These are phyloP conservation scores for Thamnophis sirtalis DNA, from an alignment of 2,113 vertebrate species.

Conservation along the genomic window DNA sequence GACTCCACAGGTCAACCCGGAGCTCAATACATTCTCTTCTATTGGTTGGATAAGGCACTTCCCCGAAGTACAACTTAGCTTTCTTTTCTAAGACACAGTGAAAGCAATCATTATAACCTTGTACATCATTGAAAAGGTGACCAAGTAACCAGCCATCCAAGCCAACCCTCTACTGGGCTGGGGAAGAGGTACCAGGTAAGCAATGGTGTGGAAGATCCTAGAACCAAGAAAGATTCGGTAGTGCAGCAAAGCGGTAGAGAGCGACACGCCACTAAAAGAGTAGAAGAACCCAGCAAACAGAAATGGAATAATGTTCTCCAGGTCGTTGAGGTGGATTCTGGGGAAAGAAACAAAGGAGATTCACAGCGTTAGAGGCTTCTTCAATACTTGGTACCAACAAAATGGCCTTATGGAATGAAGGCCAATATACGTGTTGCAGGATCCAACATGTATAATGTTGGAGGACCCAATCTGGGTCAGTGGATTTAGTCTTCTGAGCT, in stretches of 20 bases:
- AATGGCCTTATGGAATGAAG: not conserved
- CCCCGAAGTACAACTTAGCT: not conserved
- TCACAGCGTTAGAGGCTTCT: not conserved
- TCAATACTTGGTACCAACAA: not conserved
- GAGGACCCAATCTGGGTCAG: no score
- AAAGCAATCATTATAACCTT: conserved; percentile 55
- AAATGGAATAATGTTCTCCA: conserved; percentile 90
- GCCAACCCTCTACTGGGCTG: conserved; percentile 80
- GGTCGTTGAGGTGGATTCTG: conserved; percentile 90
- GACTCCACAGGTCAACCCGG: not conserved
- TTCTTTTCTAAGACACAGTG: conserved; percentile 27
- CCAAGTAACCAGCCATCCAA: conserved; percentile 64
- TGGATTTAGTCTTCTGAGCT: not conserved
- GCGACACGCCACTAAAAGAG: conserved; percentile 74
- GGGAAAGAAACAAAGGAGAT: conserved; percentile 37
- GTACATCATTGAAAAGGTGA: conserved; percentile 83
- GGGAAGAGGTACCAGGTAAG: conserved; percentile 77
- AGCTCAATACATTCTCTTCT: not conserved
- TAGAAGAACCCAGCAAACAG: conserved; percentile 84
- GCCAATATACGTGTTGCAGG: not conserved
- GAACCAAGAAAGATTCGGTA: conserved; percentile 81
- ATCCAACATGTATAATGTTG: not conserved
- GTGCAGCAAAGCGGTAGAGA: conserved; percentile 77
- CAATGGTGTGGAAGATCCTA: conserved; percentile 76
- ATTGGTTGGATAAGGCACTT: not conserved